These are phyloP conservation scores for Cyclopterus lumpus DNA, from an alignment of 2,797 vertebrate species.

Conservation along the genomic window DNA sequence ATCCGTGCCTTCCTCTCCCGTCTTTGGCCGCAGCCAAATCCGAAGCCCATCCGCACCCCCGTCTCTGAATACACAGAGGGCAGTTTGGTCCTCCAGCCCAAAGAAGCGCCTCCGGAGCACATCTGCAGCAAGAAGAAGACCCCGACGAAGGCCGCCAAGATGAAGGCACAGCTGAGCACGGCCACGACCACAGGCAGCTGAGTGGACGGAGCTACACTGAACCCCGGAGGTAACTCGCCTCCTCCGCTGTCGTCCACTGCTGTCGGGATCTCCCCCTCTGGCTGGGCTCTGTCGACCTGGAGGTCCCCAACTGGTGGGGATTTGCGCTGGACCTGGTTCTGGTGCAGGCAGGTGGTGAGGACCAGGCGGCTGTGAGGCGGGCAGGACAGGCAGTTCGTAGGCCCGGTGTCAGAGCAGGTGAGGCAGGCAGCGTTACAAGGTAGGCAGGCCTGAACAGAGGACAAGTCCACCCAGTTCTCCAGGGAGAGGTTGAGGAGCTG, in stretches of 20 bases:
- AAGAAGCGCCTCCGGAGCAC: slow-evolving; percentile 82
- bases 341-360: slow-evolving; percentile 84
- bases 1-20: slow-evolving; percentile 84
- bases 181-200: slow-evolving; percentile 85
- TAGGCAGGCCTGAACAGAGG: slow-evolving; percentile 88
- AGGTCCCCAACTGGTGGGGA: slow-evolving; percentile 82
- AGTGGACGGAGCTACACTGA: slow-evolving; percentile 58
- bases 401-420: slow-evolving; percentile 85
- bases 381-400: slow-evolving; percentile 91
- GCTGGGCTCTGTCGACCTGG: slow-evolving; percentile 45
- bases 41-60: slow-evolving; percentile 74
- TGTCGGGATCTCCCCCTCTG: slow-evolving; percentile 26
- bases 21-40: slow-evolving; percentile 80
- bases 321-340: slow-evolving; percentile 85
- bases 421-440: slow-evolving; percentile 91
- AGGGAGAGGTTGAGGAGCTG: slow-evolving; percentile 88
- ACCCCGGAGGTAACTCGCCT: slow-evolving; percentile 41
- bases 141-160: slow-evolving; percentile 87
- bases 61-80: slow-evolving; percentile 84
- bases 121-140: slow-evolving; percentile 92
- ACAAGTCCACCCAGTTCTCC: slow-evolving; percentile 90
- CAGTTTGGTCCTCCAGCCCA: slow-evolving; percentile 89
- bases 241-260: slow-evolving; percentile 18
- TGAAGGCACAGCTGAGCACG: slow-evolving; percentile 91
- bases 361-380: slow-evolving; percentile 88